phyloP scores from a whole-genome alignment of 2,888 invertebrate species.

The Ferdinandea cuprea region DNA sequence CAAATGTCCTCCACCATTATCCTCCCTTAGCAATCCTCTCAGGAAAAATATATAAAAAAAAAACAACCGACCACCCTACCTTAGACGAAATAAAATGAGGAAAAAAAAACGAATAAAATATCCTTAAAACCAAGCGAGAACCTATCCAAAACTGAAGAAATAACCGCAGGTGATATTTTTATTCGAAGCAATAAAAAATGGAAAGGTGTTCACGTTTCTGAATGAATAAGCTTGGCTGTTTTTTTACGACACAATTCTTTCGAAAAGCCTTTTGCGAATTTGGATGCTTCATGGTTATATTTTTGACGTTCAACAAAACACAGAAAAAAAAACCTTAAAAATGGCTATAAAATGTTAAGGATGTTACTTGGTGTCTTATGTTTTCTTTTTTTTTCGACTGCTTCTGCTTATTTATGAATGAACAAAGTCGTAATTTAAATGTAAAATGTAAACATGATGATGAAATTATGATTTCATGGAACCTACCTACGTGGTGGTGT shows the following conservation, averaged over 20 bases:
- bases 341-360: slow-evolving; percentile 55
- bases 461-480: slow-evolving; percentile 57
- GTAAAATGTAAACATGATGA: slow-evolving; percentile 58
- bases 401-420: slow-evolving; percentile 48
- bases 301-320: slow-evolving; percentile 9
- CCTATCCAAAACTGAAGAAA: slow-evolving; percentile 33
- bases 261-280: slow-evolving; percentile 46
- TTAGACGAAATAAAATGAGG: too few species aligned
- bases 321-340: slow-evolving; percentile 28
- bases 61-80: too few species aligned
- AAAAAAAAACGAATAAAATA: not conserved
- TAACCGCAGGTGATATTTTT: slow-evolving; percentile 64
- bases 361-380: slow-evolving; percentile 44
- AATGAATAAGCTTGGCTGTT: slow-evolving; percentile 48
- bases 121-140: slow-evolving; percentile 15
- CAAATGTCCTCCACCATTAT: slow-evolving; percentile 10
- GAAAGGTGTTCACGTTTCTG: slow-evolving; percentile 51
- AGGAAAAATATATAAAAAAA: not conserved
- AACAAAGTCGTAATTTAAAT: slow-evolving; percentile 47
- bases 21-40: not conserved
- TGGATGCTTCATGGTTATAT: slow-evolving; percentile 35
- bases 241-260: slow-evolving; percentile 41
- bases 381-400: slow-evolving; percentile 4
- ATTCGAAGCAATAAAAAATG: slow-evolving; percentile 55
- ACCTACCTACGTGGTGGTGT: too few species aligned